A percentile compares a stretch with the other conserved stretches of the same genome.
These are phyloP conservation scores for Saguinus imperator DNA, from an alignment of 2,113 vertebrate species.

Conservation along the genomic window DNA sequence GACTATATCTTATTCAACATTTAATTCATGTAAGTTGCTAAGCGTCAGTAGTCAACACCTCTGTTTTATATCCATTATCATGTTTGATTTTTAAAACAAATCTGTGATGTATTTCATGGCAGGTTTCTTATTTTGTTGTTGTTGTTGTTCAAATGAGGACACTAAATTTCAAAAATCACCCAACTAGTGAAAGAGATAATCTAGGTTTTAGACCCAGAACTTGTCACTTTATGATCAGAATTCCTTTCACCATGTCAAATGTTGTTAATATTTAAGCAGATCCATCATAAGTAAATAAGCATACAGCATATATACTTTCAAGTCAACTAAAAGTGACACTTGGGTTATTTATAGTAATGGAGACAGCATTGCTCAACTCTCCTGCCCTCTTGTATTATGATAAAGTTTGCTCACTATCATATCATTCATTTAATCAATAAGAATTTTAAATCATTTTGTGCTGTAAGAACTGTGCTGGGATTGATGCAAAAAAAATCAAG, in stretches of 20 bases:
- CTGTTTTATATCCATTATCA: neutral
- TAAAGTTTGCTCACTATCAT: neutral
- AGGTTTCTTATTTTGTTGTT: neutral
- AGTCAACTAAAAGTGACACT: neutral
- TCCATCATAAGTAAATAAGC: neutral
- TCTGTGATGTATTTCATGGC: neutral
- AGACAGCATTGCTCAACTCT: neutral
- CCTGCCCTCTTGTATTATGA: neutral
- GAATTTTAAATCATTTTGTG: neutral
- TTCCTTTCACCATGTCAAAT: neutral
- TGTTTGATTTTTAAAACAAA: neutral
- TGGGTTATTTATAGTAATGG: neutral
- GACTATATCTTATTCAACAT: neutral
- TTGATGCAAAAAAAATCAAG: neutral
- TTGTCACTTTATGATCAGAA: neutral
- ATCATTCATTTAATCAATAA: neutral
- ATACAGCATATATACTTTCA: neutral
- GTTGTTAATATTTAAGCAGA: neutral
- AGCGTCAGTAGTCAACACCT: neutral
- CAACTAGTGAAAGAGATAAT: neutral
- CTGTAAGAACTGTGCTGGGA: neutral
- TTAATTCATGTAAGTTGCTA: neutral
- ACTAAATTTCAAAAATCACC: neutral
- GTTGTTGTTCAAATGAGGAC: neutral
- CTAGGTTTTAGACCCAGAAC: neutral